Percentiles rank a stretch among this genome's conserved stretches.
These are phyloP conservation scores for Volucella bombylans DNA, from an alignment of 2,888 invertebrate species.

Conservation along the genomic window DNA sequence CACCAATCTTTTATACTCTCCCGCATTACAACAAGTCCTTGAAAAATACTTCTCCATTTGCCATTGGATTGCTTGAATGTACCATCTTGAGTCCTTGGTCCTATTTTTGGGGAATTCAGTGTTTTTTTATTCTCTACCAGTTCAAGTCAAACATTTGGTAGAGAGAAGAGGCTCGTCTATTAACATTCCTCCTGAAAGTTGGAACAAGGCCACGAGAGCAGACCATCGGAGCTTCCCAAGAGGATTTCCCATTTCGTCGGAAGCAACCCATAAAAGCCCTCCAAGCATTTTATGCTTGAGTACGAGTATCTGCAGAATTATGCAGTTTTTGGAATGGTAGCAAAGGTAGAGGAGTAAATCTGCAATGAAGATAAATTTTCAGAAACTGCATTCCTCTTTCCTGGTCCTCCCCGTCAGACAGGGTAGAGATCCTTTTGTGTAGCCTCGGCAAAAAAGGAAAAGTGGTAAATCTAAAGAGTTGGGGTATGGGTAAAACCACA, in stretches of 20 bases:
- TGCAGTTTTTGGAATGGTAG: slow-evolving; percentile 31
- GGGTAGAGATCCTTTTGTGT: slow-evolving; percentile 24
- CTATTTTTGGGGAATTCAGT: not conserved
- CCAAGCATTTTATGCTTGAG: not conserved
- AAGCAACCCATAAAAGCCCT: not conserved
- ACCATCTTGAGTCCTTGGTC: not conserved
- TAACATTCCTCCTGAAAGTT: slow-evolving; percentile 50
- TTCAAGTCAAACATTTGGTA: slow-evolving; percentile 54
- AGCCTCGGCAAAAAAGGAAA: slow-evolving; percentile 13
- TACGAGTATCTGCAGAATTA: slow-evolving; percentile 50
- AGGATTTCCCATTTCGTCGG: slow-evolving; percentile 31
- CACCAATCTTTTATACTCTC: not conserved
- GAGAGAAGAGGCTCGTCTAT: slow-evolving; percentile 26
- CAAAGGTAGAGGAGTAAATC: slow-evolving; percentile 37
- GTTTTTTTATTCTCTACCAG: slow-evolving; percentile 31
- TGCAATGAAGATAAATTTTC: slow-evolving; percentile 63
- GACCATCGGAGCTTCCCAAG: slow-evolving; percentile 21
- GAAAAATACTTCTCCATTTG: slow-evolving; percentile 29
- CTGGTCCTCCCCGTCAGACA: not conserved
- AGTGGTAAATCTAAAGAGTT: slow-evolving; percentile 44
- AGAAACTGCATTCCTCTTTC: slow-evolving; percentile 18
- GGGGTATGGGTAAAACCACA: slow-evolving; percentile 23
- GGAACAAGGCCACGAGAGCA: slow-evolving; percentile 63
- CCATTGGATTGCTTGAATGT: no score
- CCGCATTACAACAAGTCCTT: slow-evolving; percentile 46